These are phyloP conservation scores for Lepisosteus osseus DNA, from an alignment of 2,113 vertebrate genomes.

Conservation along the genomic window DNA sequence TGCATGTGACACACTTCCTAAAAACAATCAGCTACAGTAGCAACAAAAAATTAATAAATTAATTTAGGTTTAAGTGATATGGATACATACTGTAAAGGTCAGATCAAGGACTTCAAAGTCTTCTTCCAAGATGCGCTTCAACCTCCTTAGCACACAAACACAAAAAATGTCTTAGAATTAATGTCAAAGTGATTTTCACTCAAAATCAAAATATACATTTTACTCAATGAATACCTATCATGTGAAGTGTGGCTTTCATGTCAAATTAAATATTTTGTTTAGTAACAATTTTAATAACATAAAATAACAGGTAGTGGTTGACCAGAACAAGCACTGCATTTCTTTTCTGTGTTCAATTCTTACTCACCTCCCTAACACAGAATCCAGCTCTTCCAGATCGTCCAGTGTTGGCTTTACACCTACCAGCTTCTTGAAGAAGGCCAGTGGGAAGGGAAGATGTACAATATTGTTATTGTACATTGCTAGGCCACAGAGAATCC, in stretches of 20 bases:
- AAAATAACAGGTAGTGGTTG: too few relatives aligned
- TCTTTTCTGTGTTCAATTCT: neutral
- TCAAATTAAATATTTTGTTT: too few relatives aligned
- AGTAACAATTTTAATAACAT: too few relatives aligned
- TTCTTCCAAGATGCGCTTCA: conserved; percentile 53
- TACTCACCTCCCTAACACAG: conserved; percentile 17
- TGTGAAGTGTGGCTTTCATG: too few relatives aligned
- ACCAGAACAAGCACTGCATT: too few relatives aligned
- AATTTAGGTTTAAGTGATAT: neutral
- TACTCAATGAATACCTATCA: too few relatives aligned
- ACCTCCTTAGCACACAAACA: conserved; percentile 45
- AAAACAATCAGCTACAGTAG: too few relatives aligned
- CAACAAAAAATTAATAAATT: too few relatives aligned
- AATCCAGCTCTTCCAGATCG: conserved; percentile 51
- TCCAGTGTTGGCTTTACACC: conserved; percentile 34
- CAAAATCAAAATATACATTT: too few relatives aligned
- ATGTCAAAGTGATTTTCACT: too few relatives aligned
- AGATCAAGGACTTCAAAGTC: conserved; percentile 31
- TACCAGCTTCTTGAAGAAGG: conserved; percentile 55
- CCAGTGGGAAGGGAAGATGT: conserved; percentile 45
- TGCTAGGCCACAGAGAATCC: conserved; percentile 48
- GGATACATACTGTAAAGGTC: conserved; percentile 60
- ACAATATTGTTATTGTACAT: neutral
- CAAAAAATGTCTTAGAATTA: neutral
- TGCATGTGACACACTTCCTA: too few relatives aligned